Evolutionary conservation across 23 tunicate species (phyloP).

Genomic region (Trididemnum nubilum): DNA sequence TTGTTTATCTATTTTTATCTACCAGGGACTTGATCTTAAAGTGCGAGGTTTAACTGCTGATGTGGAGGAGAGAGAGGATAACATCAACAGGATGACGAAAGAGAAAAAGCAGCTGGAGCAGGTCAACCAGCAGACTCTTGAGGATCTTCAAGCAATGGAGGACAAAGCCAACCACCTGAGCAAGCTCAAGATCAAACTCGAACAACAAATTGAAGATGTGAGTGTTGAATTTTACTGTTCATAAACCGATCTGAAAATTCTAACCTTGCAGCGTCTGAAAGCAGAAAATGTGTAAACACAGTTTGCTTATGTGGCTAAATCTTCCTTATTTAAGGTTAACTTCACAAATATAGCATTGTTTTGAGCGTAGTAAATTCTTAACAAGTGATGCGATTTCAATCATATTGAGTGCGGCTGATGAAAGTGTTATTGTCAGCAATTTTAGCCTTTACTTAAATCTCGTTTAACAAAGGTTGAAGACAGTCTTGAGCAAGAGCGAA

Average conservation of each 20-base stretch:
- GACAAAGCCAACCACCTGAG: conserved; percentile 97
- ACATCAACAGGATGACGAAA: conserved; percentile 64
- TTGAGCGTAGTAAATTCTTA: too few relatives aligned
- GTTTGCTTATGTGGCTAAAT: neutral
- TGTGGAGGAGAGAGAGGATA: conserved; percentile 78
- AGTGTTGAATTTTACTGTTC: conserved; percentile 35
- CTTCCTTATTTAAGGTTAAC: too few relatives aligned
- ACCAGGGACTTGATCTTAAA: conserved; percentile 77
- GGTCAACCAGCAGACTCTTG: conserved; percentile 96
- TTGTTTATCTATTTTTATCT: too few relatives aligned
- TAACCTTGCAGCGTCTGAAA: too few relatives aligned
- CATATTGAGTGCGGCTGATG: too few relatives aligned
- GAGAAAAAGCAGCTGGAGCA: conserved; percentile 90
- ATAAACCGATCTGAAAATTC: too few relatives aligned
- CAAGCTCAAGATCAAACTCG: conserved; percentile 93
- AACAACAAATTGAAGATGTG: conserved; percentile 94
- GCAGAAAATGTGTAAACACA: neutral
- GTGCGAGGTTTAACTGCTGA: conserved; percentile 79
- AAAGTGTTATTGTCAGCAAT: too few relatives aligned
- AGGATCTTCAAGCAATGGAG: conserved; percentile 98
- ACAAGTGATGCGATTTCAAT: too few relatives aligned
- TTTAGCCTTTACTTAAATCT: too few relatives aligned
- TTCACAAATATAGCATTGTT: too few relatives aligned
- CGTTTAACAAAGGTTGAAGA: conserved; percentile 96
- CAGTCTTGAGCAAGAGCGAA: conserved; percentile 87